Evolutionary conservation across 2,888 invertebrate genomes (phyloP).

Genomic region (Drosophila gaucha): DNA sequence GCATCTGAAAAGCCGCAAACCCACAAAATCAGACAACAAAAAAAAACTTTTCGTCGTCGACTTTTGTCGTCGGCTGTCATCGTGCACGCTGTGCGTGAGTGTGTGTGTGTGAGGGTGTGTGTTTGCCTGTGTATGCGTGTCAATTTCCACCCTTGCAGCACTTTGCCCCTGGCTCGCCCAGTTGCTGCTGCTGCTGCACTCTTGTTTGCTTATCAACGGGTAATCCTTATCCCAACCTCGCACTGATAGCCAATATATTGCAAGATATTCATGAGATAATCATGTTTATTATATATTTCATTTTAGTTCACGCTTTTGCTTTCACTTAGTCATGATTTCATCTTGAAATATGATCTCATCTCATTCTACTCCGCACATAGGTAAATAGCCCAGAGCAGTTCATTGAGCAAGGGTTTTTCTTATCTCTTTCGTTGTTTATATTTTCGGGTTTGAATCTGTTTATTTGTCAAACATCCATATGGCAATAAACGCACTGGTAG

Average conservation of each 20-base stretch:
- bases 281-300: constrained; percentile 30
- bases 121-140: constrained; percentile 4
- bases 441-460: constrained; percentile 6
- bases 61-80: constrained; percentile 33
- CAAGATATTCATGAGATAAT: constrained; percentile 42
- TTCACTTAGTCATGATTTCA: not conserved
- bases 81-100: constrained; percentile 1
- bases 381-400: constrained; percentile 35
- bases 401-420: constrained; percentile 45
- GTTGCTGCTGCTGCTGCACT: constrained; percentile 34
- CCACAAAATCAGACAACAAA: constrained; percentile 42
- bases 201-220: constrained; percentile 55
- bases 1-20: constrained; percentile 58
- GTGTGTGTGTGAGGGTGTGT: constrained; percentile 3
- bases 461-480: constrained; percentile 24
- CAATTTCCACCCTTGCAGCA: constrained; percentile 48
- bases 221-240: constrained; percentile 51
- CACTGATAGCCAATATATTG: constrained; percentile 41
- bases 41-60: constrained; percentile 24
- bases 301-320: not conserved
- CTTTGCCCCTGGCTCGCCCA: constrained; percentile 26
- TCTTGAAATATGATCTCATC: constrained; percentile 63
- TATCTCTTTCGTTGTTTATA: constrained; percentile 18
- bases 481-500: not conserved
- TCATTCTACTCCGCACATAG: constrained; percentile 14